Evolutionary conservation across 2,888 invertebrate species (phyloP).

Genomic region (Byasa hedistus): DNA sequence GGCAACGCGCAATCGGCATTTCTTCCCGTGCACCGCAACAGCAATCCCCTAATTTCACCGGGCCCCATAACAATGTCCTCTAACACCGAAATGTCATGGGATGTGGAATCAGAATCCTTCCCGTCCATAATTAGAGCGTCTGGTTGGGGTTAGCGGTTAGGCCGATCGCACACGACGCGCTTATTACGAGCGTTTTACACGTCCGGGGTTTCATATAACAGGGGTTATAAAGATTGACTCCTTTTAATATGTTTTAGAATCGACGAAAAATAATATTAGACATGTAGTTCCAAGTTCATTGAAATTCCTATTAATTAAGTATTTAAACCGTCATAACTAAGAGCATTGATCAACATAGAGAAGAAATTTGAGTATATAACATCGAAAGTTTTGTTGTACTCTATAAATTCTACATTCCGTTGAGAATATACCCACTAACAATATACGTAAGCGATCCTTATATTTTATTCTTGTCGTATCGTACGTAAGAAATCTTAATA

Average conservation of each 20-base stretch:
- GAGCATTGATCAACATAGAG: no score
- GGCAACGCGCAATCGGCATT: slow-evolving; percentile 4
- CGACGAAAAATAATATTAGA: no score
- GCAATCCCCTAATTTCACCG: slow-evolving; percentile 28
- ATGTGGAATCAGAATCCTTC: slow-evolving; percentile 52
- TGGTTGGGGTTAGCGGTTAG: slow-evolving; percentile 37
- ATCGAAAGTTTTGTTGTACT: no score
- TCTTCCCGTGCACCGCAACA: slow-evolving; percentile 30
- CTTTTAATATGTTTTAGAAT: neutral
- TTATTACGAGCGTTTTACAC: slow-evolving; percentile 1
- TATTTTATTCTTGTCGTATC: neutral
- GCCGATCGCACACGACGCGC: slow-evolving; percentile 29
- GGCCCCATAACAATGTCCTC: slow-evolving; percentile 36
- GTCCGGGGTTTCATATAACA: no score
- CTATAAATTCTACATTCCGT: no score
- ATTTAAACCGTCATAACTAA: no score
- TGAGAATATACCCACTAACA: neutral
- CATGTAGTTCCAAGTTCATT: no score
- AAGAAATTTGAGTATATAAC: no score
- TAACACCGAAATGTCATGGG: slow-evolving; percentile 46
- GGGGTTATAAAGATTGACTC: no score
- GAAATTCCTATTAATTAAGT: no score
- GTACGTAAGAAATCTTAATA: neutral
- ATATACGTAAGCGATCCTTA: neutral
- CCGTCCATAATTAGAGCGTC: slow-evolving; percentile 53